These are phyloP conservation scores for Bacillus rossius DNA, from an alignment of 1,140 invertebrate genomes.

Conservation along the genomic window DNA sequence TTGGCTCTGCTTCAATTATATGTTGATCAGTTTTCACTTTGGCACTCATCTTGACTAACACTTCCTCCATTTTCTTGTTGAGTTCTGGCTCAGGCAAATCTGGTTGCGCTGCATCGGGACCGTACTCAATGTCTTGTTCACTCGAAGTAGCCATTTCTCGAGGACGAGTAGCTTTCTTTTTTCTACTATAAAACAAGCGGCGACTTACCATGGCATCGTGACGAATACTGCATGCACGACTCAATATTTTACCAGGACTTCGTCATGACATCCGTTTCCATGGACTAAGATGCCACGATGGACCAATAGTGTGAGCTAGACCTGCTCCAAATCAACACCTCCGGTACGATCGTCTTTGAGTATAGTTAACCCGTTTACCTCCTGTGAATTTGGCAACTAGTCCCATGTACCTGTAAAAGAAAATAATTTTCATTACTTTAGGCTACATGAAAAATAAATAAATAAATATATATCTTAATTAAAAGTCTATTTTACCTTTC, in stretches of 20 bases:
- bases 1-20: not conserved
- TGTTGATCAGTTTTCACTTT: not conserved
- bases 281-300: not conserved
- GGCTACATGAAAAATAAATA: too few species aligned
- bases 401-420: not conserved
- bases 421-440: too few species aligned
- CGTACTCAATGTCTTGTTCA: not conserved
- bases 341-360: not conserved
- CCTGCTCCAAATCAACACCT: not conserved
- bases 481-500: not conserved
- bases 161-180: not conserved
- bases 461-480: too few species aligned
- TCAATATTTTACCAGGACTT: not conserved
- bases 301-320: not conserved
- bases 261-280: not conserved
- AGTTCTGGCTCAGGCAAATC: not conserved
- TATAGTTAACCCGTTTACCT: conserved; percentile 3
- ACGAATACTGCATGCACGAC: not conserved
- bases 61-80: not conserved
- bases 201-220: not conserved
- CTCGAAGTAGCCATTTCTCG: not conserved
- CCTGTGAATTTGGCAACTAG: conserved; percentile 4
- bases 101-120: not conserved
- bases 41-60: not conserved
- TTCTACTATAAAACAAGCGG: not conserved